Conservation (phyloP, 2,113 vertebrate species). For the Rhea americana region DNA sequence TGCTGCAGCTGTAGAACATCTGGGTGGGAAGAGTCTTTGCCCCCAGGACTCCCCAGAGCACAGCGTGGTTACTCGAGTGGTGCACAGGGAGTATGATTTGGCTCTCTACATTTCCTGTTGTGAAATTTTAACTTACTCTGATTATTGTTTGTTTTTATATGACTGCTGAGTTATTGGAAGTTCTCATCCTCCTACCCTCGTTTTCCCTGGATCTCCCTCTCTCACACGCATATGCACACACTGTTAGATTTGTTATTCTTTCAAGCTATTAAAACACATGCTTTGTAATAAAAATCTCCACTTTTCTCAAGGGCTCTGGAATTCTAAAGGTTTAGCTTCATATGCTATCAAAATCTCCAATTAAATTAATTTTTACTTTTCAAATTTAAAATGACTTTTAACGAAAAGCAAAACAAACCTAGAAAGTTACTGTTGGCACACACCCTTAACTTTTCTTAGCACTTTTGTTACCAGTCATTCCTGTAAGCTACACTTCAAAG, state of each 20-base stretch:
- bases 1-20: constrained; percentile 56
- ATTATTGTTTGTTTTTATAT: constrained; percentile 49
- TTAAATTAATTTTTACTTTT: neutral
- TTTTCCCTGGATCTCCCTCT: neutral
- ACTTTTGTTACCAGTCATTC: neutral
- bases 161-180: constrained; percentile 42
- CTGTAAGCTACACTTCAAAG: constrained; percentile 56
- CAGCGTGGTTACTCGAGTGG: neutral
- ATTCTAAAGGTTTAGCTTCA: neutral
- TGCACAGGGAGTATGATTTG: constrained; percentile 18
- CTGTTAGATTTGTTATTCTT: neutral
- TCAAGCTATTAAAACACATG: neutral
- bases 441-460: neutral
- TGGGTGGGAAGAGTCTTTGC: constrained; percentile 48
- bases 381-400: constrained; percentile 22
- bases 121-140: constrained; percentile 48
- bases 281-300: neutral
- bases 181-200: neutral
- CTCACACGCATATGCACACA: neutral
- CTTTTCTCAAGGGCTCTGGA: neutral
- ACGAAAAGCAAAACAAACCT: constrained; percentile 30
- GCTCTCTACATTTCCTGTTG: constrained; percentile 47
- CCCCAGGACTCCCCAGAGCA: constrained; percentile 1
- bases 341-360: neutral
- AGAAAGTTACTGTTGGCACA: constrained; percentile 33